phyloP scores from a whole-genome alignment of 1,140 invertebrate genomes.

The Trichonephila clavata region DNA sequence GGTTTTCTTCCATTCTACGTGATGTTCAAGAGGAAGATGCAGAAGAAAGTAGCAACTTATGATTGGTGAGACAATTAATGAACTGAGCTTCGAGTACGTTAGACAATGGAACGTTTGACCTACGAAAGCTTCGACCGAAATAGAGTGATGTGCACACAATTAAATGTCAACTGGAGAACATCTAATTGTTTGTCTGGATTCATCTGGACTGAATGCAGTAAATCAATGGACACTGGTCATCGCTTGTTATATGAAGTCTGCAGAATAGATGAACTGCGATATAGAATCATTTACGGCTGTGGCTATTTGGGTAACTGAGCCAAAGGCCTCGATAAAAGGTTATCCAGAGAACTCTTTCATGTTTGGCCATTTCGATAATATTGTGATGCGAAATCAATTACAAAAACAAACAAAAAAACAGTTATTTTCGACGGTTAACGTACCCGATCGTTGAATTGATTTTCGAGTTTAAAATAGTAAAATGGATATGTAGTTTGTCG shows the following conservation, averaged over 20 bases:
- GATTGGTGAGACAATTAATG: background rate
- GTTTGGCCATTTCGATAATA: background rate
- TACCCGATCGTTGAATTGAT: too few relatives aligned
- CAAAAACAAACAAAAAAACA: too few relatives aligned
- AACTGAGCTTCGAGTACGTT: background rate
- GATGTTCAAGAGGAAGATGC: too few relatives aligned
- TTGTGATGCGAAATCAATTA: background rate
- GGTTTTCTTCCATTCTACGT: too few relatives aligned
- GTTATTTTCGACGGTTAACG: too few relatives aligned
- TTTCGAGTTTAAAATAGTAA: too few relatives aligned
- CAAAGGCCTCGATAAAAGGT: background rate
- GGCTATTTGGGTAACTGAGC: background rate
- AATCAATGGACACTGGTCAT: background rate
- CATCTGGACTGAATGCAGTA: background rate
- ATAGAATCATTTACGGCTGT: too few relatives aligned
- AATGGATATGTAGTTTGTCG: too few relatives aligned
- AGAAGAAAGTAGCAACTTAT: background rate
- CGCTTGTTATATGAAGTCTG: too few relatives aligned
- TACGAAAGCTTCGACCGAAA: background rate
- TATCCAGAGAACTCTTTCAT: background rate
- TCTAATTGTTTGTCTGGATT: background rate
- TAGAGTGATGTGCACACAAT: background rate
- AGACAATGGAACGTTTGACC: background rate
- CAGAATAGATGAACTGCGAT: too few relatives aligned
- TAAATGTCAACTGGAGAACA: constrained; percentile 5